A percentile compares a stretch with the other conserved stretches of the same genome.
Conservation (phyloP, 2,888 invertebrate species). For the Spodoptera littoralis region DNA sequence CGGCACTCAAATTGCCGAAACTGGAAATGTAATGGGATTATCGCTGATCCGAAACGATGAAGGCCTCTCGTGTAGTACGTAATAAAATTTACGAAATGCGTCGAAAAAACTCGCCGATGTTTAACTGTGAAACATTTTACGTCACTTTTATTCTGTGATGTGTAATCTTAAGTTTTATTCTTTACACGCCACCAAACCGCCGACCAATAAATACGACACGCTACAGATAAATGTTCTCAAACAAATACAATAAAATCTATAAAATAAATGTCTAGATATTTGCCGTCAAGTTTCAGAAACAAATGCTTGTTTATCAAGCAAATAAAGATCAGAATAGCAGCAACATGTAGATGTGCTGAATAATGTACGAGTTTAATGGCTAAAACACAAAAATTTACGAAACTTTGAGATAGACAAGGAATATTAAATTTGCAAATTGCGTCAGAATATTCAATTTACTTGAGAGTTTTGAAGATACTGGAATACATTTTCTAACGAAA, state of each 20-base stretch:
- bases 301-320: conserved; percentile 19
- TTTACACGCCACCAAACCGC: conserved; percentile 19
- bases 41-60: conserved; percentile 81
- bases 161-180: conserved; percentile 40
- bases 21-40: conserved; percentile 81
- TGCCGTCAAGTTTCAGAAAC: conserved; percentile 7
- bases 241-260: no score
- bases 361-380: conserved; percentile 58
- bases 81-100: conserved; percentile 77
- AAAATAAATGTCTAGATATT: not conserved
- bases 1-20: conserved; percentile 76
- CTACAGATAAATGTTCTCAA: no score
- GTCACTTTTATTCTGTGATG: conserved; percentile 55
- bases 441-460: conserved; percentile 65
- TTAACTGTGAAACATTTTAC: conserved; percentile 60
- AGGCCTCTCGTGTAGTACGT: conserved; percentile 72
- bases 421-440: conserved; percentile 65
- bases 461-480: conserved; percentile 55
- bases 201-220: conserved; percentile 22
- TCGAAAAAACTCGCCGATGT: conserved; percentile 65
- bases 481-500: conserved; percentile 55
- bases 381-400: conserved; percentile 57
- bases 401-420: conserved; percentile 58
- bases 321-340: conserved; percentile 30
- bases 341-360: conserved; percentile 49